A percentile compares a stretch with the other conserved stretches of the same genome.
phyloP scores from a whole-genome alignment of 2,888 invertebrate species.

The Empis livida region DNA sequence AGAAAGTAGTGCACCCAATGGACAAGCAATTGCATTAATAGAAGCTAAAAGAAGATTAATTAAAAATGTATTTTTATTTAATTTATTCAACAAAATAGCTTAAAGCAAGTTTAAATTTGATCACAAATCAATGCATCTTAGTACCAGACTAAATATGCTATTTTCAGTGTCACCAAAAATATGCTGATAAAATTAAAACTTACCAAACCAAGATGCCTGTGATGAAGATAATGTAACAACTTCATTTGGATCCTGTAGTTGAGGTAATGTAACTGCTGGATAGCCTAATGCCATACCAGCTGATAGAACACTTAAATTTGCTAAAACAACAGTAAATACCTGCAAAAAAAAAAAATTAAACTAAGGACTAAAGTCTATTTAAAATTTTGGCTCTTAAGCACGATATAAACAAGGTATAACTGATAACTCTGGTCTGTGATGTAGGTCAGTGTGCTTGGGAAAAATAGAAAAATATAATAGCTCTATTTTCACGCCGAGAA shows the following conservation, averaged over 20 bases:
- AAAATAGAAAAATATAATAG: too few relatives aligned
- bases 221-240: constrained; percentile 19
- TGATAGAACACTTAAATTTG: constrained; percentile 29
- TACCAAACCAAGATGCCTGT: constrained; percentile 33
- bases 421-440: too few relatives aligned
- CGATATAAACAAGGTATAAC: too few relatives aligned
- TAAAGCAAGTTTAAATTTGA: background rate
- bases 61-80: background rate
- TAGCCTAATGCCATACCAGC: constrained; percentile 29
- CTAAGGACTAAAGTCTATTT: too few relatives aligned
- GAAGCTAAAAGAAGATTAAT: constrained; percentile 20
- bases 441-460: too few relatives aligned
- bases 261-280: constrained; percentile 27
- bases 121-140: background rate
- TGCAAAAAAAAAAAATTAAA: constrained; percentile 8
- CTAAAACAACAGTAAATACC: constrained; percentile 28
- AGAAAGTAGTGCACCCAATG: constrained; percentile 30
- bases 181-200: constrained; percentile 7
- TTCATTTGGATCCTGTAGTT: constrained; percentile 22
- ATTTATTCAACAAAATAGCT: background rate
- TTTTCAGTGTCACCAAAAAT: too few relatives aligned
- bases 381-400: too few relatives aligned
- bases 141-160: too few relatives aligned
- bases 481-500: too few relatives aligned
- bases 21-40: constrained; percentile 28